Conservation (phyloP, 2,888 invertebrate genomes). For the Torymus texanus region DNA sequence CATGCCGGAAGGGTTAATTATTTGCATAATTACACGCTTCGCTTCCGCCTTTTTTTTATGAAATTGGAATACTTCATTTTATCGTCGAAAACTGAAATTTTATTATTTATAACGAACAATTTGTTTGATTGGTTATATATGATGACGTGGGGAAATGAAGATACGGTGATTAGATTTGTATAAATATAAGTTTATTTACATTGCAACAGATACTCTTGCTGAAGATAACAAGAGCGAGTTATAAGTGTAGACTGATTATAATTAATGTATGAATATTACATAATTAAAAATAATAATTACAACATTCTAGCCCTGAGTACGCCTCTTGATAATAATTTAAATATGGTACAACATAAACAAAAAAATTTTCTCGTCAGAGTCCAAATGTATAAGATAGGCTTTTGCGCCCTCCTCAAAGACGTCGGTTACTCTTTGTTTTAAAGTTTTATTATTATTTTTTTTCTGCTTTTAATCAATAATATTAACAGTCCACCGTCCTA, state of each 20-base stretch:
- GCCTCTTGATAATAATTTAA: constrained; percentile 59
- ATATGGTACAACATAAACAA: constrained; percentile 58
- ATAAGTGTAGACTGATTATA: constrained; percentile 67
- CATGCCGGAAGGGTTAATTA: too few species aligned
- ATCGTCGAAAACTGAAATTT: too few species aligned
- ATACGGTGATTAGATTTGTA: constrained; percentile 64
- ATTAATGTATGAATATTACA: constrained; percentile 68
- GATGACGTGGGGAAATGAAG: background rate
- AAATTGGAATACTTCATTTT: too few species aligned
- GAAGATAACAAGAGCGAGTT: constrained; percentile 68
- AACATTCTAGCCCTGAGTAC: constrained; percentile 67
- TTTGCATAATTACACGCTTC: too few species aligned
- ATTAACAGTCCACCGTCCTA: constrained; percentile 50
- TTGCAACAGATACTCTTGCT: constrained; percentile 72
- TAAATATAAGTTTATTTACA: constrained; percentile 76
- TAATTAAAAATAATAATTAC: constrained; percentile 70
- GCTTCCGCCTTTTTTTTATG: too few species aligned
- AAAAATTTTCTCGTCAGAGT: constrained; percentile 39
- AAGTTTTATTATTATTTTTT: constrained; percentile 6
- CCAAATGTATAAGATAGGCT: constrained; percentile 19
- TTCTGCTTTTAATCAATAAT: constrained; percentile 31
- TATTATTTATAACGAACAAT: too few species aligned
- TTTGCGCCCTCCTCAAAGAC: constrained; percentile 38
- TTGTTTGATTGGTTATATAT: too few species aligned
- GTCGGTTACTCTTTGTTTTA: constrained; percentile 35